Conservation (phyloP, 2,113 vertebrate species). For the Atherinomorus stipes region DNA sequence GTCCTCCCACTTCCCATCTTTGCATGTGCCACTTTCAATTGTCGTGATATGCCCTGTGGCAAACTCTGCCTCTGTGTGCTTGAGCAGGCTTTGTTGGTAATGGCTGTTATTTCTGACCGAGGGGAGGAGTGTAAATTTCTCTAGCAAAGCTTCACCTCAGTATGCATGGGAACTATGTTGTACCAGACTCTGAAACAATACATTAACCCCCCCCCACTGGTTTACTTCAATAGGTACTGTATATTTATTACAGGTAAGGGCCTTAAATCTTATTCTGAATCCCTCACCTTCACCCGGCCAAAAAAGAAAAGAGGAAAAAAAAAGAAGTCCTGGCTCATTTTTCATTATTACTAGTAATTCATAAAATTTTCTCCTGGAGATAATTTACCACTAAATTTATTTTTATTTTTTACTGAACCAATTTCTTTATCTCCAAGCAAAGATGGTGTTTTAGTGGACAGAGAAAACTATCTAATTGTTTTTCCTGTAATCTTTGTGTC, state of each 20-base stretch:
- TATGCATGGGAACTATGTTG: constrained; percentile 64
- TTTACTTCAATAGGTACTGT: constrained; percentile 30
- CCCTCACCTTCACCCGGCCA: constrained; percentile 6
- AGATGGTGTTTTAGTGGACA: constrained; percentile 41
- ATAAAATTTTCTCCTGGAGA: constrained; percentile 36
- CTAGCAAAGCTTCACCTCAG: constrained; percentile 57
- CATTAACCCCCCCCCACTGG: constrained; percentile 10
- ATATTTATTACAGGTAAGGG: constrained; percentile 43
- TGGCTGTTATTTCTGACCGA: constrained; percentile 80
- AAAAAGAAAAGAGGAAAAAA: neutral
- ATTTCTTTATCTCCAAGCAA: constrained; percentile 55
- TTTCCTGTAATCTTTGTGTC: neutral
- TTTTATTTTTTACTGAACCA: constrained; percentile 53
- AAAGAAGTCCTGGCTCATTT: constrained; percentile 33
- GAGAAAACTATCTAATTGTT: constrained; percentile 16
- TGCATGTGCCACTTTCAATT: constrained; percentile 86
- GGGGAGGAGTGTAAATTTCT: constrained; percentile 82
- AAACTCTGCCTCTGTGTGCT: constrained; percentile 78
- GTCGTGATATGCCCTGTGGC: constrained; percentile 83
- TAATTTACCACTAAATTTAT: constrained; percentile 63
- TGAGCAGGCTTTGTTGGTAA: constrained; percentile 81
- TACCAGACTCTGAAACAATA: constrained; percentile 52
- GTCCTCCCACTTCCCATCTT: constrained; percentile 78
- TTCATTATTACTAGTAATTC: constrained; percentile 40
- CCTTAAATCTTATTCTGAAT: constrained; percentile 36